Evolutionary conservation across 2,888 invertebrate species (phyloP).

Genomic region (Hemistola chrysoprasaria): DNA sequence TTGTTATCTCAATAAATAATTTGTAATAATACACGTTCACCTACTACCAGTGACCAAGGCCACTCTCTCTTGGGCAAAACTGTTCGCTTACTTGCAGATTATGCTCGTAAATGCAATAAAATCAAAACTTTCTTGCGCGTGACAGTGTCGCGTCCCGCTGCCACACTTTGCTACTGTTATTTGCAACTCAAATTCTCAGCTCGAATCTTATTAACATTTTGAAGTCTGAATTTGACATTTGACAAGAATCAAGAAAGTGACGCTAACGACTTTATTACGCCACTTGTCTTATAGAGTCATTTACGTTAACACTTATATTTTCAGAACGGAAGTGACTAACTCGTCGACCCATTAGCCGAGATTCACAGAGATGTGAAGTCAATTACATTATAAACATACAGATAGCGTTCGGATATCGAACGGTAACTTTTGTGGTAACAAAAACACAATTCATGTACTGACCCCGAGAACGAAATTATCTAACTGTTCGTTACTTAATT

Average conservation of each 20-base stretch:
- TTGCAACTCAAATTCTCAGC: conserved; percentile 28
- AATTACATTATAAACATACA: conserved; percentile 46
- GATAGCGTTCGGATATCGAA: conserved; percentile 42
- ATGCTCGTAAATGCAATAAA: conserved; percentile 27
- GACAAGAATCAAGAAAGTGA: conserved; percentile 8
- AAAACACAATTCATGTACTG: conserved; percentile 55
- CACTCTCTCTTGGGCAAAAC: conserved; percentile 7
- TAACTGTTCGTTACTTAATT: conserved; percentile 64
- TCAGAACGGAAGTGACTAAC: conserved; percentile 28
- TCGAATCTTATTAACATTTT: conserved; percentile 20
- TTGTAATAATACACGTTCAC: conserved; percentile 9
- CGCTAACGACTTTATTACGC: conserved; percentile 7
- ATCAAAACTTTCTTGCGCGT: conserved; percentile 32
- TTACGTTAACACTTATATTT: conserved; percentile 33
- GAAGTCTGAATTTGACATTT: conserved; percentile 28
- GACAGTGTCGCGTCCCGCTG: conserved; percentile 30
- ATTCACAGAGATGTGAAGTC: conserved; percentile 44
- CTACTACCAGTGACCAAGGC: conserved; percentile 3
- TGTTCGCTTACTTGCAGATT: conserved; percentile 14
- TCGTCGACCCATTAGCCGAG: conserved; percentile 54
- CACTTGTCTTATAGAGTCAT: conserved; percentile 27
- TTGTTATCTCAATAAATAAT: too few species aligned
- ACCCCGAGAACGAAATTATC: conserved; percentile 58
- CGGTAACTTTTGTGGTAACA: conserved; percentile 53
- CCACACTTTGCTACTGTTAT: conserved; percentile 34